Evolutionary conservation across 2,113 vertebrate genomes (phyloP).

Genomic region (Anolis sagrei): DNA sequence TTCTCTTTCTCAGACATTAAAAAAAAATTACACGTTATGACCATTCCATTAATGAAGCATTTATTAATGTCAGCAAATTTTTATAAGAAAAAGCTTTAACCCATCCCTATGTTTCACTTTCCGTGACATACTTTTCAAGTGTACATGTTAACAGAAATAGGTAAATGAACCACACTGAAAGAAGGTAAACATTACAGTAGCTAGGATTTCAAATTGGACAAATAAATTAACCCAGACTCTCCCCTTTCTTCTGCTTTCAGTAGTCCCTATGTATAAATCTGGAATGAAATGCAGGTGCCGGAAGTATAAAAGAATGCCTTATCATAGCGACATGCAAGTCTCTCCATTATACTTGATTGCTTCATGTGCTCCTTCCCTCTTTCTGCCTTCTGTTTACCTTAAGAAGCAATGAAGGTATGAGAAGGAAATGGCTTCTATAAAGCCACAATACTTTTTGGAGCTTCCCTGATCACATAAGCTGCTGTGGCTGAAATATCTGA

Average conservation of each 20-base stretch:
- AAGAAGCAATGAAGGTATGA: background rate
- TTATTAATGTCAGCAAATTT: background rate
- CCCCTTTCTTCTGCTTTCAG: background rate
- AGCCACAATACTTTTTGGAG: background rate
- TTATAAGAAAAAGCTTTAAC: background rate
- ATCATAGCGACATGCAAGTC: conserved; percentile 18
- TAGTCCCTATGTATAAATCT: conserved; percentile 20
- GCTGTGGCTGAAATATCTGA: background rate
- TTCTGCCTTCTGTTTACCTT: background rate
- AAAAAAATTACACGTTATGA: too few species aligned
- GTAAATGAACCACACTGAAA: background rate
- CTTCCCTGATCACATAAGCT: background rate
- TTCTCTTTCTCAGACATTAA: too few species aligned
- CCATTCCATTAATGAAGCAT: too few species aligned
- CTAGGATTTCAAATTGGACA: background rate
- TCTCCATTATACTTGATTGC: conserved; percentile 39
- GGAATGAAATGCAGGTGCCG: background rate
- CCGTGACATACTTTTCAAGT: too few species aligned
- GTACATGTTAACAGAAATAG: background rate
- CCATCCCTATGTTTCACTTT: too few species aligned
- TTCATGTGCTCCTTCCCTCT: background rate
- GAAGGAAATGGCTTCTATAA: background rate
- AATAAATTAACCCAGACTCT: conserved; percentile 32
- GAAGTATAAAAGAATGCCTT: conserved; percentile 28
- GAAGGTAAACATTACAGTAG: conserved; percentile 45